Evolutionary conservation across 2,113 vertebrate species (phyloP), one percentile per base, ranked within the genome.

Genomic region (Sialia sialis): DNA sequence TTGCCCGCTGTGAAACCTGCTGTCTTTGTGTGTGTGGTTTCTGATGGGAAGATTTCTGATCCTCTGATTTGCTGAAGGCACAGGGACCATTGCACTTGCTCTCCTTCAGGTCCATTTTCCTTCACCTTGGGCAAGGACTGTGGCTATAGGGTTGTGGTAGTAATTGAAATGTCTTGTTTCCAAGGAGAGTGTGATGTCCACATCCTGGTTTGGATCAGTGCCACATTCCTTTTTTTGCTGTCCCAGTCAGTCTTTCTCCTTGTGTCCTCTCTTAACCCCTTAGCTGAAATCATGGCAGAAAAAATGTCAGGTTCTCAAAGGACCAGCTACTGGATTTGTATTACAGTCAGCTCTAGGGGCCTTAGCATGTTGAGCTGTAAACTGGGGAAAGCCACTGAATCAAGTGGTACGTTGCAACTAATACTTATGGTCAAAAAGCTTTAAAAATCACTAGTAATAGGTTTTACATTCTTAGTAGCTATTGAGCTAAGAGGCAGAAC

Each of bases 1-100:
- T 64, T 58, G 34, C 38, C 9, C 0, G 0, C 64, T 4, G 0
- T 46, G 58, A 54, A n/a, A 32, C 3, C 6, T 48, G 44, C 26
- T 46, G 29, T 49, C 54, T 67, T 39, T 69, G 58, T 54, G 29
- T 29, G 10, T 77, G 26, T 69, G 49, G 44, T 27, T 82, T 81
- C 55, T 77, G 32, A 51, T 17, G 30, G 48, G 56, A 16, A 63
- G 30, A 17, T 68, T 81, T 87, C 88, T 70, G 38, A 58, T 27
- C 18, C 72, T 78, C 44, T 69, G 44, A 20, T 81, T 90, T 87
- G 39, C 66, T 81, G 46, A 17, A 84, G 60, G 56, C 51, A 69
- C 0, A 0, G 13, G 9, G 22, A 81, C 59, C n/a, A 6, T 49
- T n/a, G 29, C 7, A 18, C 10, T 73, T 5, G 2, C 23, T 62